Base-by-base conservation (phyloP, 2,797 vertebrate species). In the Cyprinodon diabolis region DNA sequence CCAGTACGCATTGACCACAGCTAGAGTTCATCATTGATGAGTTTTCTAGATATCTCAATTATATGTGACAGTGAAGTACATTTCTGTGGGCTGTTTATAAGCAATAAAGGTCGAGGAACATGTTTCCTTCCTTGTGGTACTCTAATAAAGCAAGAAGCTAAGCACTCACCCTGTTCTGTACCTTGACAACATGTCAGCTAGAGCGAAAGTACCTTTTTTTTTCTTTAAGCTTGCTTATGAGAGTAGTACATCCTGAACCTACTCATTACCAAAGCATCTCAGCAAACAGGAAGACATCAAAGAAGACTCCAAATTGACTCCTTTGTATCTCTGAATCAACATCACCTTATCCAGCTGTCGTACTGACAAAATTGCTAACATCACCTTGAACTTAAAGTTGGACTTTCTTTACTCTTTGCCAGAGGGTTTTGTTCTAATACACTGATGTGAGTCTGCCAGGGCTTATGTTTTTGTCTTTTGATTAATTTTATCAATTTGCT, bases 181-280 rank as follows among this genome's bases (percentile, higher is more conserved):
- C 25, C 74, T 73, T 65, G 60, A 69, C 4, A 35, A 73, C 83
- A 70, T 82, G 72, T 90, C 73, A 85, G 56, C 23, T 66, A 63
- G 72, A 90, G 77, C 69, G 71, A 72, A 76, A 66, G 17, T 43
- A n/a, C n/a, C 68, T 72, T 6, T 65, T 89, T 87, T 85, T 37
- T 57, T 9, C 47, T 58, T 66, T 74, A 75, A 77, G 72, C 74
- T 74, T 60, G 25, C 71, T 79, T 87, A 84, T 84, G 79, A 85
- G 75, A 79, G 47, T 0, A 57, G 80, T 80, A 87, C 80, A 81
- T 58, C 68, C 76, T 82, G 80, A 90, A 91, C 82, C 79, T 85
- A 51, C 85, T 91, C 84, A 90, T 92, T 91, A 92, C 80, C 54
- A 83, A 71, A 51, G 37, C 82, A 80, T 81, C 81, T 84, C 66